Evolutionary conservation across 1,140 invertebrate genomes (phyloP), one percentile per base, ranked within the genome.

Genomic region (Zaprionus inermis): DNA sequence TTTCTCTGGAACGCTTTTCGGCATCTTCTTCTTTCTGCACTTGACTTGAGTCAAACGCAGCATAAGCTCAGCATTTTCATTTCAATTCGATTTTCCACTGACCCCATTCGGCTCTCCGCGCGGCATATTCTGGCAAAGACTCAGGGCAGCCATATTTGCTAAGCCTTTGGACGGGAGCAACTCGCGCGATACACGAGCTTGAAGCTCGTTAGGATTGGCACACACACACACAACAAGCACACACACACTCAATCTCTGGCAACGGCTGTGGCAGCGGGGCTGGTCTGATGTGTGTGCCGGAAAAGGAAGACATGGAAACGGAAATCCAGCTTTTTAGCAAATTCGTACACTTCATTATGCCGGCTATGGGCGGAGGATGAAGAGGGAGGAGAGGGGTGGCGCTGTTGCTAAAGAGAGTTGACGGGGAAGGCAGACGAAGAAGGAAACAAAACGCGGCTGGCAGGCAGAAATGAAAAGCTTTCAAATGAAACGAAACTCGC

Each of bases 401-500:
- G 14, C 24, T 28, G 22, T 4, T 24, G 24, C 24, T 28, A 5
- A 28, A 28, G 24, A 28, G 24, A 5, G 5, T 5, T 28, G 24
- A 28, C 24, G 20, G 34, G 9, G 44, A 14, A 41, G 24, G 36
- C 46, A 30, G 30, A 20, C 46, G 18, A 36, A 44, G 28, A 65
- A 59, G 58, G 52, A 76, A 76, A 73, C 74, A 76, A 71, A 76
- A 77, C 74, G 68, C 63, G 75, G 52, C 52, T 56, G 56, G 55
- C 59, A 46, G 66, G 14, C 24, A 54, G 65, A 72, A 76, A 72
- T 70, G 75, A 79, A 78, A 79, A 61, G 78, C 78, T 79, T 78
- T 79, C 78, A 70, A 77, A 78, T 70, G 75, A 79, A 79, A 79
- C 78, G 75, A 77, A 73, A 78, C 70, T 74, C 78, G 76, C 75